Percentiles rank a stretch among this genome's conserved stretches.
These are phyloP conservation scores for Austrolebias charrua DNA, from an alignment of 2,797 vertebrate genomes.

Conservation along the genomic window DNA sequence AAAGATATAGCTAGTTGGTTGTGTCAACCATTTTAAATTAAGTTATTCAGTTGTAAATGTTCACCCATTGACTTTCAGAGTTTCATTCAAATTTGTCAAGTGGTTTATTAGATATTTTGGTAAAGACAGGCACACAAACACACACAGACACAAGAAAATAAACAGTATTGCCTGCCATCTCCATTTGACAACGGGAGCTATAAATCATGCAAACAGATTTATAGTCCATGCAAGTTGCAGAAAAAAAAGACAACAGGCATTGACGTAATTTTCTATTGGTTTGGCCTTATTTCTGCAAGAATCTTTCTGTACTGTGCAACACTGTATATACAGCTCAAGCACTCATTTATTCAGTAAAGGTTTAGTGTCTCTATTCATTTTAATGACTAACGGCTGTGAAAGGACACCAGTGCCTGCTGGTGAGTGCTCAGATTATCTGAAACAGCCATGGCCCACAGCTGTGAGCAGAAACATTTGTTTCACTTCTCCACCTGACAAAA, in stretches of 20 bases:
- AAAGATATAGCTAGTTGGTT: too few species aligned
- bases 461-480: slow-evolving; percentile 24
- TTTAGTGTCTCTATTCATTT: slow-evolving; percentile 44
- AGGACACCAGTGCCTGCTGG: slow-evolving; percentile 30
- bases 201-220: background rate
- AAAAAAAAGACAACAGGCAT: background rate
- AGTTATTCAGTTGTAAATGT: too few species aligned
- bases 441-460: slow-evolving; percentile 15
- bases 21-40: background rate
- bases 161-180: too few species aligned
- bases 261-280: background rate
- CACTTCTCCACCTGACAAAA: background rate
- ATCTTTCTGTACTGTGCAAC: slow-evolving; percentile 8
- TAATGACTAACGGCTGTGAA: slow-evolving; percentile 41
- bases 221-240: background rate
- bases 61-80: background rate
- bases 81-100: background rate
- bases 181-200: background rate
- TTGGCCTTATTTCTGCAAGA: slow-evolving; percentile 8
- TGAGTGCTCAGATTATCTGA: slow-evolving; percentile 31
- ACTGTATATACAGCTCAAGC: slow-evolving; percentile 26
- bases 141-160: background rate
- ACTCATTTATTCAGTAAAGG: slow-evolving; percentile 39
- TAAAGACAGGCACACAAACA: background rate
- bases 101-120: background rate